These are phyloP conservation scores for Cossypha caffra DNA, from an alignment of 2,797 vertebrate species.

Conservation along the genomic window DNA sequence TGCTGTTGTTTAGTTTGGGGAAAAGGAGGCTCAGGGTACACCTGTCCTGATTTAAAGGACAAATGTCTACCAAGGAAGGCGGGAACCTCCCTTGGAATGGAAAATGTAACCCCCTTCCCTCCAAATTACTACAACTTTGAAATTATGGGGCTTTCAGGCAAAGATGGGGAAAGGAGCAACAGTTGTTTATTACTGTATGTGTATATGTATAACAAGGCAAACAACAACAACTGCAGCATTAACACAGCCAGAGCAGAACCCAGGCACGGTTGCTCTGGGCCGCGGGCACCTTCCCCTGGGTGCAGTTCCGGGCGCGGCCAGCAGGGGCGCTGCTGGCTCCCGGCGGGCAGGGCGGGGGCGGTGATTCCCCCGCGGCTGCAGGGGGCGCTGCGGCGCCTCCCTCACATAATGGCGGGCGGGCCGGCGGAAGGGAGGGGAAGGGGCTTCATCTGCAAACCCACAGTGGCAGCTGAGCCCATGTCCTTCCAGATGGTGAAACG, in stretches of 20 bases:
- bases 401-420: rapidly evolving
- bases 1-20: neutral
- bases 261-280: too few species aligned
- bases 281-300: too few species aligned
- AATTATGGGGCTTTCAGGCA: neutral
- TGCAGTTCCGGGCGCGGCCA: rapidly evolving
- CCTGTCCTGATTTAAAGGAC: neutral
- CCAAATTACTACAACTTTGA: neutral
- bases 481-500: neutral
- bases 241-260: too few species aligned
- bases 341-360: neutral
- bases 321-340: neutral
- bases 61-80: neutral
- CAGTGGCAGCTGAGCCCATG: rapidly evolving
- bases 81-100: neutral
- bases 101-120: neutral
- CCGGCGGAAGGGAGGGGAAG: rapidly evolving
- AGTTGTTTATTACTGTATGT: too few species aligned
- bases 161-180: too few species aligned
- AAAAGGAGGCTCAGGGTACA: neutral
- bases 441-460: neutral
- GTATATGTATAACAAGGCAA: too few species aligned
- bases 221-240: too few species aligned
- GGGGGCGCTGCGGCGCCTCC: neutral
- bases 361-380: neutral